Conservation (phyloP, 1,140 invertebrate genomes). For the Leptopilina clavipes region DNA sequence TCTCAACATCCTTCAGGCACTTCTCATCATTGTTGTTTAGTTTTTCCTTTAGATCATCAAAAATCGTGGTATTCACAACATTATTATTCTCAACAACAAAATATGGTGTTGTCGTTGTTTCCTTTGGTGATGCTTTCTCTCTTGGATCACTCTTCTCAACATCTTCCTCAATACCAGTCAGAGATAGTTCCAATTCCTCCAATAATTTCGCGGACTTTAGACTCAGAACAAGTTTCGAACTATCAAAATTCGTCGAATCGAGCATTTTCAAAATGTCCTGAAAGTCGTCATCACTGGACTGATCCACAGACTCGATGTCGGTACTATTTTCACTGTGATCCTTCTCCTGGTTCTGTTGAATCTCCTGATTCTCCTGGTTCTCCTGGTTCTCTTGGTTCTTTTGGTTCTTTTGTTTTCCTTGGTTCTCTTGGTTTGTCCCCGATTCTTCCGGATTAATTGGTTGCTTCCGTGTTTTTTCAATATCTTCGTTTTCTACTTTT, state of each 20-base stretch:
- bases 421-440: too few species aligned
- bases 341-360: background rate
- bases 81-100: too few species aligned
- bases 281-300: conserved; percentile 56
- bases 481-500: too few species aligned
- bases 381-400: too few species aligned
- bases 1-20: background rate
- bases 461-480: too few species aligned
- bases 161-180: conserved; percentile 16
- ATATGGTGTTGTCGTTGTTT: too few species aligned
- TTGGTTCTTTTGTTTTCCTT: too few species aligned
- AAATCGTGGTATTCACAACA: too few species aligned
- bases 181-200: background rate
- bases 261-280: conserved; percentile 68
- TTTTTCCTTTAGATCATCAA: too few species aligned
- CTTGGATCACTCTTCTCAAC: background rate
- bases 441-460: too few species aligned
- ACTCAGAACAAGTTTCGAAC: conserved; percentile 25
- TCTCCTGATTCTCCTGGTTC: too few species aligned
- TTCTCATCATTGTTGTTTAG: background rate
- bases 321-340: background rate
- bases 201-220: background rate
- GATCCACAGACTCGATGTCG: conserved; percentile 41
- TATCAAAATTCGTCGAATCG: conserved; percentile 57
- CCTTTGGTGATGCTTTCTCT: too few species aligned